Percentiles rank a stretch among this genome's conserved stretches.
phyloP scores from a whole-genome alignment of 2,797 vertebrate species.

The Phrynocephalus vlangalii region DNA sequence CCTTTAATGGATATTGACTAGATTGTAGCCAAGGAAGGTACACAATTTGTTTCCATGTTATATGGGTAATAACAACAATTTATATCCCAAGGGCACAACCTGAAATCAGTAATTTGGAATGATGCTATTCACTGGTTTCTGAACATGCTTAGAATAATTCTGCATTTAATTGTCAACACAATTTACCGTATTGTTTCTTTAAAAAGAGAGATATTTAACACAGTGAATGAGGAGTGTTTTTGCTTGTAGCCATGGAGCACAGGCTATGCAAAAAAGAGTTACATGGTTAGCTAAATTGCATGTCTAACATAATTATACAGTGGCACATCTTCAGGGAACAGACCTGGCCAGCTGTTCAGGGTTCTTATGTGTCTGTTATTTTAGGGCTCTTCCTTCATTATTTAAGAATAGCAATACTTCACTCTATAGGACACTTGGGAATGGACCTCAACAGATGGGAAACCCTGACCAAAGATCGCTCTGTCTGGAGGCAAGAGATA shows the following conservation, averaged over 20 bases:
- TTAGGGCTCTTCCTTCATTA: background rate
- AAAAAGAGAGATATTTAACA: background rate
- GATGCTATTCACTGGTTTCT: background rate
- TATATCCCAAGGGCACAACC: background rate
- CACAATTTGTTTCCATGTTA: slow-evolving; percentile 9
- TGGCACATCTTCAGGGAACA: background rate
- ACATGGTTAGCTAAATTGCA: background rate
- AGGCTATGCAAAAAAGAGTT: background rate
- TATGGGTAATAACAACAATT: rapidly evolving
- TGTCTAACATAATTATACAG: background rate
- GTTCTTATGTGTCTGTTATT: background rate
- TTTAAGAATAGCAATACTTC: background rate
- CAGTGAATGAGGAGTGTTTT: background rate
- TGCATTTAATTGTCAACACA: background rate
- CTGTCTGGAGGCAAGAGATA: too few species aligned
- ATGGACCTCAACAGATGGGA: too few species aligned
- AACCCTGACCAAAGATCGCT: too few species aligned
- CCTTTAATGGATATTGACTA: rapidly evolving
- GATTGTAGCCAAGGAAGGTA: background rate
- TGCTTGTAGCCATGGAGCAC: background rate
- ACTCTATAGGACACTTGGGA: background rate
- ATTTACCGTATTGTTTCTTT: background rate
- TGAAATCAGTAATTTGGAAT: background rate
- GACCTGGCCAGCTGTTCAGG: background rate
- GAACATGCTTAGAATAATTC: background rate